These are phyloP conservation scores for Ibidorhyncha struthersii DNA, from an alignment of 2,113 vertebrate species.

Conservation along the genomic window DNA sequence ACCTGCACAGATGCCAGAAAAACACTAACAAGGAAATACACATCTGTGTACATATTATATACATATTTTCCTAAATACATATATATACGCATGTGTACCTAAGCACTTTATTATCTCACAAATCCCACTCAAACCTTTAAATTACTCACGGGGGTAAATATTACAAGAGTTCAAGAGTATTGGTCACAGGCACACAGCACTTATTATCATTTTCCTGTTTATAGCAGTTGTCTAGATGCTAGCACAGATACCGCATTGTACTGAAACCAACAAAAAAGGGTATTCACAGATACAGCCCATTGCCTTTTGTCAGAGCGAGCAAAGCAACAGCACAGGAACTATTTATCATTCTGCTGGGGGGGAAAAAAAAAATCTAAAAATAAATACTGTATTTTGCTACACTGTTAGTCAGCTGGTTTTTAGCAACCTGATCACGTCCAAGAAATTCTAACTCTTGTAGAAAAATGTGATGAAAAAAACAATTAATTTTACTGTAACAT, in stretches of 20 bases:
- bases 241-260: slow-evolving; percentile 44
- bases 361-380: background rate
- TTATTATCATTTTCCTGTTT: slow-evolving; percentile 26
- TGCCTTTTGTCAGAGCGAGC: slow-evolving; percentile 26
- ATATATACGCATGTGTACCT: background rate
- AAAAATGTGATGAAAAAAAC: background rate
- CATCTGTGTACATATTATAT: background rate
- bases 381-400: slow-evolving; percentile 35
- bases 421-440: slow-evolving; percentile 23
- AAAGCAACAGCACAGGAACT: background rate
- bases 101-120: background rate
- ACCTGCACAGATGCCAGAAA: background rate
- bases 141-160: background rate
- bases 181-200: background rate
- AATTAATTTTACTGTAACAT: slow-evolving; percentile 16
- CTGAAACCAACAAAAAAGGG: slow-evolving; percentile 37
- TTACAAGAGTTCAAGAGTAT: slow-evolving; percentile 6
- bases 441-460: slow-evolving; percentile 11
- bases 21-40: background rate
- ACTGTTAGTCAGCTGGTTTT: slow-evolving; percentile 35
- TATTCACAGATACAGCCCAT: slow-evolving; percentile 39
- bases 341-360: slow-evolving; percentile 11
- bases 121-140: slow-evolving; percentile 23
- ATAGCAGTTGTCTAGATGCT: slow-evolving; percentile 27
- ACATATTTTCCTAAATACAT: background rate